These are phyloP conservation scores for Zalophus californianus DNA, from an alignment of 2,797 vertebrate genomes.

Conservation along the genomic window DNA sequence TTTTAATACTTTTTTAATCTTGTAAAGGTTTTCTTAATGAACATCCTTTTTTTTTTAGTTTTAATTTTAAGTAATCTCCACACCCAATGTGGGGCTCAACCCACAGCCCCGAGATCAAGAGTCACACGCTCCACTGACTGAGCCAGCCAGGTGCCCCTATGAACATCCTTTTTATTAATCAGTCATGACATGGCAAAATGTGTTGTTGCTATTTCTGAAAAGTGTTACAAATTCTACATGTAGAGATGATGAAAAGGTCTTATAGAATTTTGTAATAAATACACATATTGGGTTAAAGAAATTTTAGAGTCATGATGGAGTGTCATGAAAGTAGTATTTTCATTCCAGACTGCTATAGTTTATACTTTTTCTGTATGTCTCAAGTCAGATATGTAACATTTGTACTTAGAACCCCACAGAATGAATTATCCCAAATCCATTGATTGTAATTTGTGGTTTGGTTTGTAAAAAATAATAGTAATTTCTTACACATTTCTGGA, in stretches of 20 bases:
- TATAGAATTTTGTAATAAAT: conserved; percentile 79
- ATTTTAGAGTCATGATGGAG: conserved; percentile 88
- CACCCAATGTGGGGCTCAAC: background rate
- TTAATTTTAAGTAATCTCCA: background rate
- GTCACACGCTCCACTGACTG: background rate
- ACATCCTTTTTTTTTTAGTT: conserved; percentile 20
- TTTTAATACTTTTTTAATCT: conserved; percentile 82
- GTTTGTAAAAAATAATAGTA: conserved; percentile 91
- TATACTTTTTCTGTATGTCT: conserved; percentile 88
- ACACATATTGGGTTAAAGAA: conserved; percentile 81
- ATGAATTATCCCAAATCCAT: conserved; percentile 91
- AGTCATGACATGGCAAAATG: conserved; percentile 76
- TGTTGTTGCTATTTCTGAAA: conserved; percentile 77
- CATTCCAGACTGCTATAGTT: conserved; percentile 92
- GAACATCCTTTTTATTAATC: conserved; percentile 76
- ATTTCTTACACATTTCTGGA: conserved; percentile 96
- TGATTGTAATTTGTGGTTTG: conserved; percentile 90
- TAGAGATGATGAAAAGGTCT: conserved; percentile 75
- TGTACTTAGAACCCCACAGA: conserved; percentile 85
- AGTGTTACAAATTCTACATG: conserved; percentile 78
- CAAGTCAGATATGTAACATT: conserved; percentile 82
- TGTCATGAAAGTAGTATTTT: conserved; percentile 90
- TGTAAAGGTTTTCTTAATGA: conserved; percentile 76
- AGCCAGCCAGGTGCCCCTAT: conserved; percentile 31
- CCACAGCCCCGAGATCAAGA: background rate